Evolutionary conservation across 2,113 vertebrate species (phyloP).

Genomic region (Microtus richardsoni): DNA sequence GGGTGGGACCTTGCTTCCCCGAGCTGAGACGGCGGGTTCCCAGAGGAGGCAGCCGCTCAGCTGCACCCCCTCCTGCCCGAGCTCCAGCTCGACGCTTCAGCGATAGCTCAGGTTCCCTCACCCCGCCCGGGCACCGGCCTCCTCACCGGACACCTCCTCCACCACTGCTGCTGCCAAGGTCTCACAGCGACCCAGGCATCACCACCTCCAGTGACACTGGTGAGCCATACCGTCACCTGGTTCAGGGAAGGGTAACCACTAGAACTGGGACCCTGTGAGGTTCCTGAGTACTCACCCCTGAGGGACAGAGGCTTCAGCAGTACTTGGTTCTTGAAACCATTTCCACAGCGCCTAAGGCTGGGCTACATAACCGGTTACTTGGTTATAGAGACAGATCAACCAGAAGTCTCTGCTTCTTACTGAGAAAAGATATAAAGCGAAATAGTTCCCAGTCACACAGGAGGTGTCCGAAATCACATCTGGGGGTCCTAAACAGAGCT

Average conservation of each 20-base stretch:
- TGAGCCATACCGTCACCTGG: slow-evolving; percentile 66
- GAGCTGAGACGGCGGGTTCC: slow-evolving; percentile 89
- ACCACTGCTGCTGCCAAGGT: slow-evolving; percentile 86
- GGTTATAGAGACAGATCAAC: not conserved
- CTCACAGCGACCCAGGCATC: slow-evolving; percentile 95
- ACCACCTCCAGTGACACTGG: slow-evolving; percentile 86
- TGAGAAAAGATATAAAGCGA: not conserved
- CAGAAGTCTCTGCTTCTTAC: not conserved
- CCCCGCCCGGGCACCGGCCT: slow-evolving; percentile 77
- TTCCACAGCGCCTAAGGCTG: not conserved
- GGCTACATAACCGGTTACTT: not conserved
- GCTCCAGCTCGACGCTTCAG: slow-evolving; percentile 85
- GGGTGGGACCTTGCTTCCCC: slow-evolving; percentile 87
- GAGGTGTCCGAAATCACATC: too few species aligned
- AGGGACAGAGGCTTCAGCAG: not conserved
- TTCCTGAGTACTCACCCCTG: not conserved
- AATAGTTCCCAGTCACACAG: not conserved
- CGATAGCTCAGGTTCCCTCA: slow-evolving; percentile 85
- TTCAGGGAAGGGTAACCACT: not conserved
- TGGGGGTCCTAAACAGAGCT: not conserved
- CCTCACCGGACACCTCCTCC: slow-evolving; percentile 71
- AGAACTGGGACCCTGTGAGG: not conserved
- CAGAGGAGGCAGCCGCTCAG: slow-evolving; percentile 53
- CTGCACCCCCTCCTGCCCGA: slow-evolving; percentile 39
- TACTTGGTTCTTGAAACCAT: not conserved